phyloP scores from a whole-genome alignment of 2,797 vertebrate species.

The Halcyon leucocephala region DNA sequence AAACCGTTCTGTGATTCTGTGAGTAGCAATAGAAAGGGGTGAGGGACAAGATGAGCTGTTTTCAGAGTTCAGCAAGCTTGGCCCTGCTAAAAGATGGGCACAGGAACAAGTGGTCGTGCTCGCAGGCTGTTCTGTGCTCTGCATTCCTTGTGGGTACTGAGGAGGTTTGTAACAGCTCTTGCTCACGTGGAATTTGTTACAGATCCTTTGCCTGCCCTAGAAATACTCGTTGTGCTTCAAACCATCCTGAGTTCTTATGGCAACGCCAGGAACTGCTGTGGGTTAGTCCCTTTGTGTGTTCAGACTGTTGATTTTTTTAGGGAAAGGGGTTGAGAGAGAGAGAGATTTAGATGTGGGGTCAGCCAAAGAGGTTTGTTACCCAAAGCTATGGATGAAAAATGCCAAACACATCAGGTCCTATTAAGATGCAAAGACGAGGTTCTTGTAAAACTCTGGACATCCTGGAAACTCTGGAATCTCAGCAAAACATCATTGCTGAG shows the following conservation, averaged over 20 bases:
- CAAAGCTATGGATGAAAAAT: not conserved
- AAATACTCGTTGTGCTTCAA: not conserved
- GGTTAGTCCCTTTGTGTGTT: not conserved
- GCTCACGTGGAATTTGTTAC: not conserved
- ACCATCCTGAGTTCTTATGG: not conserved
- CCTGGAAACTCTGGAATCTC: fast-evolving
- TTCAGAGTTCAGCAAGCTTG: not conserved
- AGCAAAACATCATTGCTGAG: not conserved
- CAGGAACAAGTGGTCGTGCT: not conserved
- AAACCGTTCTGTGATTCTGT: not conserved
- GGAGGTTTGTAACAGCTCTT: not conserved
- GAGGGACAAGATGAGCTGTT: not conserved
- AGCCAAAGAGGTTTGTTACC: not conserved
- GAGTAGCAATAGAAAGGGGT: not conserved
- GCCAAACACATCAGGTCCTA: not conserved
- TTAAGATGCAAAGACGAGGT: not conserved
- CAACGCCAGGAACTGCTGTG: fast-evolving
- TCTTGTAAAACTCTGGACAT: not conserved
- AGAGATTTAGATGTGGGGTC: not conserved
- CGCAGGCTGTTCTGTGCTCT: not conserved
- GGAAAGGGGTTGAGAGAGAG: not conserved
- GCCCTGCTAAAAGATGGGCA: not conserved
- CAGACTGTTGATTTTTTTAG: not conserved
- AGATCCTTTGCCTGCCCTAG: not conserved
- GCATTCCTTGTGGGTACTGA: not conserved